A percentile compares a stretch with the other conserved stretches of the same genome.
Evolutionary conservation across 1,140 invertebrate species (phyloP).

Genomic region (Drosophila kepulauana): DNA sequence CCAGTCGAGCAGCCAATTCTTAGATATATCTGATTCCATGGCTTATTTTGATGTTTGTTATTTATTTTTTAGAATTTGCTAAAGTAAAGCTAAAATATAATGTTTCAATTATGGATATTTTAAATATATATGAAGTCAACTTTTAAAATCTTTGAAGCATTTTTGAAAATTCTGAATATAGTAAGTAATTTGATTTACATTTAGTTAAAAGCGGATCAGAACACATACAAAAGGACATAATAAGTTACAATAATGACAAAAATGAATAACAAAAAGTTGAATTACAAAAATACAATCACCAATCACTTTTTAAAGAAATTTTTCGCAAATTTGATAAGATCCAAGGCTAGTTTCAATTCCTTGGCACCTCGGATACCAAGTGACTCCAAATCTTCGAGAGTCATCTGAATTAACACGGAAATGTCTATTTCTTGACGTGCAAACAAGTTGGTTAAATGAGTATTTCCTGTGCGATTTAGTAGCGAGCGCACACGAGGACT

Average conservation of each 20-base stretch:
- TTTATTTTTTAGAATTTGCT: too few relatives aligned
- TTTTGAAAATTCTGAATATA: too few relatives aligned
- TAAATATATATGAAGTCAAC: too few relatives aligned
- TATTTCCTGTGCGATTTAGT: conserved; percentile 56
- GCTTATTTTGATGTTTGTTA: conserved; percentile 2
- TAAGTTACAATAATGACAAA: too few relatives aligned
- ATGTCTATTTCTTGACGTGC: conserved; percentile 68
- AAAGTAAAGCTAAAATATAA: too few relatives aligned
- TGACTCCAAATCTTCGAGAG: conserved; percentile 61
- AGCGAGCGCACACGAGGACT: conserved; percentile 62
- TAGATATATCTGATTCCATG: conserved; percentile 35
- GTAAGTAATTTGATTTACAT: too few relatives aligned
- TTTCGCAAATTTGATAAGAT: conserved; percentile 62
- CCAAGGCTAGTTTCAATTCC: conserved; percentile 55
- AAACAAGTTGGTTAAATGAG: conserved; percentile 59
- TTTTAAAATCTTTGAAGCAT: too few relatives aligned
- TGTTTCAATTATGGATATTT: too few relatives aligned
- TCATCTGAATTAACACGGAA: conserved; percentile 62
- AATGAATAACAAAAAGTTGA: conserved; percentile 32
- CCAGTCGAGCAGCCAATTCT: conserved; percentile 58
- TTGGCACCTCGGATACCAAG: conserved; percentile 58
- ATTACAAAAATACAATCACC: not conserved
- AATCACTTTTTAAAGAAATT: conserved; percentile 46
- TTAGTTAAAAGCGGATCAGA: too few relatives aligned
- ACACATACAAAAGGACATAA: too few relatives aligned